phyloP scores from a whole-genome alignment of 2,113 vertebrate genomes.

The Columba livia region DNA sequence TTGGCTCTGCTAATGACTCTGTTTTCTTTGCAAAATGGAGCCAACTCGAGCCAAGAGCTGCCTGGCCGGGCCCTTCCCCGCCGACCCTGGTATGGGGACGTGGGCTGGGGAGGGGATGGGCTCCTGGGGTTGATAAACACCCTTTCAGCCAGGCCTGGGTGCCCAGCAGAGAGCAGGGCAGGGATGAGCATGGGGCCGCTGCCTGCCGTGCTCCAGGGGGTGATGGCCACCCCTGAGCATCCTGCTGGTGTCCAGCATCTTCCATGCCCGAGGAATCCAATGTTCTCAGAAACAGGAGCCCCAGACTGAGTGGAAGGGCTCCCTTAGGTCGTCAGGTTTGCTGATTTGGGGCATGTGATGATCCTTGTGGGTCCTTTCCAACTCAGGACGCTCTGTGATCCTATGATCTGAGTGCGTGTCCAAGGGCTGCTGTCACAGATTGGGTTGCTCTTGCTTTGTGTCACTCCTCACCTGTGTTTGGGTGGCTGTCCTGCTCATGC shows the following conservation, averaged over 20 bases:
- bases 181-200: neutral
- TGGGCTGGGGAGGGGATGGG: neutral
- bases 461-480: neutral
- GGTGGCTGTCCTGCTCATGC: neutral
- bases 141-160: neutral
- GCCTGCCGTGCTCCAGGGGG: neutral
- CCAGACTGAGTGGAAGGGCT: neutral
- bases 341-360: neutral
- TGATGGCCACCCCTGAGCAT: neutral
- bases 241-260: neutral
- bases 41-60: neutral
- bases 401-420: neutral
- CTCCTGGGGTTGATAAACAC: neutral
- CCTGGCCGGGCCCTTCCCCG: rapidly evolving
- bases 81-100: rapidly evolving
- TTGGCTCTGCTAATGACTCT: slow-evolving; percentile 32
- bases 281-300: neutral
- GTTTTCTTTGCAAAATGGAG: slow-evolving; percentile 2
- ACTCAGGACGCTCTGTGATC: no score
- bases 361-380: no score
- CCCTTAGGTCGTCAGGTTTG: neutral
- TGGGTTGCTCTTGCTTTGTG: neutral
- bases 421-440: neutral
- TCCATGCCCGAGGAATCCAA: neutral
- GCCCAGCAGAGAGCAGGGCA: rapidly evolving